Evolutionary conservation across 2,888 invertebrate species (phyloP).

Genomic region (Dynastes maya): DNA sequence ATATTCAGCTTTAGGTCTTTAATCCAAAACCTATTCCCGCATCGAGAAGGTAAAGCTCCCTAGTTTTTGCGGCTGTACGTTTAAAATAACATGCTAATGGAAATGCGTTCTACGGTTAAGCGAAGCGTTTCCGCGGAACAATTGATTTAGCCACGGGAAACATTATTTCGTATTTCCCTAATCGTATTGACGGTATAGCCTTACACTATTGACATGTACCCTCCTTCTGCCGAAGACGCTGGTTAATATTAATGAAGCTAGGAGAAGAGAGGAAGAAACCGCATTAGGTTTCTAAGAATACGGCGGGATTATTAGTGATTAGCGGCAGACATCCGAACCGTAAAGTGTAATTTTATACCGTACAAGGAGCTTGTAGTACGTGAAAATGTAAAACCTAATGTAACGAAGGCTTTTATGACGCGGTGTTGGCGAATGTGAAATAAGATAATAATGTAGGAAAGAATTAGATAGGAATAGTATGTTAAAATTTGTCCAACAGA

Average conservation of each 20-base stretch:
- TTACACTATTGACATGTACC: slow-evolving; percentile 65
- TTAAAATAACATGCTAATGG: slow-evolving; percentile 50
- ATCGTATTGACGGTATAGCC: slow-evolving; percentile 64
- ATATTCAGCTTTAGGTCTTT: slow-evolving; percentile 27
- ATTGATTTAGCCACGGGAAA: slow-evolving; percentile 64
- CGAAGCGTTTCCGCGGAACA: slow-evolving; percentile 63
- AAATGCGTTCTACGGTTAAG: slow-evolving; percentile 57
- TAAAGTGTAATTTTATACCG: slow-evolving; percentile 57
- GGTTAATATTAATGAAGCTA: slow-evolving; percentile 66
- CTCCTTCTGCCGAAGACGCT: slow-evolving; percentile 58
- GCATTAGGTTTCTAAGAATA: slow-evolving; percentile 59
- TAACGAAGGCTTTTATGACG: slow-evolving; percentile 9
- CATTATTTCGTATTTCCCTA: slow-evolving; percentile 65
- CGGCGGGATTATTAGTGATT: slow-evolving; percentile 65
- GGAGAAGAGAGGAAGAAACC: slow-evolving; percentile 52
- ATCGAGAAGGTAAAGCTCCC: slow-evolving; percentile 26
- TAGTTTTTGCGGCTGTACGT: slow-evolving; percentile 30
- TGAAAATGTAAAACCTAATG: slow-evolving; percentile 13
- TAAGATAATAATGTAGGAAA: no score
- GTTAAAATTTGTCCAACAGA: no score
- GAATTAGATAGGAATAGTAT: no score
- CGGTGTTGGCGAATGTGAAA: background rate
- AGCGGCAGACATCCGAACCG: slow-evolving; percentile 62
- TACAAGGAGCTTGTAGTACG: slow-evolving; percentile 22
- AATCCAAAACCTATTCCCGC: slow-evolving; percentile 5